Evolutionary conservation across 2,888 invertebrate species (phyloP).

Genomic region (Branchinecta sandiegonensis): DNA sequence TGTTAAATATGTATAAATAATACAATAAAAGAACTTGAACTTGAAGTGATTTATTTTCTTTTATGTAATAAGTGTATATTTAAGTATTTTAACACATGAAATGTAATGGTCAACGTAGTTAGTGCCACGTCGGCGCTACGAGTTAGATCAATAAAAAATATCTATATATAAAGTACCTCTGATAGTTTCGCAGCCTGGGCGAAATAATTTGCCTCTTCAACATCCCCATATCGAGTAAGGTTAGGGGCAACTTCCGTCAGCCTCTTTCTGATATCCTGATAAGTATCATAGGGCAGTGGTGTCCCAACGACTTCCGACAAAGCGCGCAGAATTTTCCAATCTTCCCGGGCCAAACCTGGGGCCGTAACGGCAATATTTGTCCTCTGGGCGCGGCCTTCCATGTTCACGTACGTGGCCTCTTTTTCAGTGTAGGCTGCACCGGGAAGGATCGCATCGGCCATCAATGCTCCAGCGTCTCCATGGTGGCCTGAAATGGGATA

Average conservation of each 20-base stretch:
- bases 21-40: too few relatives aligned
- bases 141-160: too few relatives aligned
- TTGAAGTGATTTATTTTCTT: too few relatives aligned
- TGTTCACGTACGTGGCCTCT: slow-evolving; percentile 91
- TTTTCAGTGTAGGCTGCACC: slow-evolving; percentile 98
- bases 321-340: slow-evolving; percentile 94
- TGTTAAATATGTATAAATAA: too few relatives aligned
- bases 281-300: slow-evolving; percentile 68
- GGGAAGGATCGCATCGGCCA: slow-evolving; percentile 85
- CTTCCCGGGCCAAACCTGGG: slow-evolving; percentile 78
- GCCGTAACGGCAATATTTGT: slow-evolving; percentile 72
- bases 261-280: slow-evolving; percentile 65
- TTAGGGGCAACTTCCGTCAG: slow-evolving; percentile 77
- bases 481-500: slow-evolving; percentile 70
- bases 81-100: too few relatives aligned
- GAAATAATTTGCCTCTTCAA: slow-evolving; percentile 70
- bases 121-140: too few relatives aligned
- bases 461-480: slow-evolving; percentile 80
- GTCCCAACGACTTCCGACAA: slow-evolving; percentile 71
- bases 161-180: slow-evolving; percentile 41
- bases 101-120: too few relatives aligned
- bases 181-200: slow-evolving; percentile 61
- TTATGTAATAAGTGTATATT: too few relatives aligned
- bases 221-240: slow-evolving; percentile 63
- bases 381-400: slow-evolving; percentile 90